Percentiles rank a stretch among this genome's conserved stretches.
Conservation (phyloP, 2,888 invertebrate species). For the Morpho helenor region DNA sequence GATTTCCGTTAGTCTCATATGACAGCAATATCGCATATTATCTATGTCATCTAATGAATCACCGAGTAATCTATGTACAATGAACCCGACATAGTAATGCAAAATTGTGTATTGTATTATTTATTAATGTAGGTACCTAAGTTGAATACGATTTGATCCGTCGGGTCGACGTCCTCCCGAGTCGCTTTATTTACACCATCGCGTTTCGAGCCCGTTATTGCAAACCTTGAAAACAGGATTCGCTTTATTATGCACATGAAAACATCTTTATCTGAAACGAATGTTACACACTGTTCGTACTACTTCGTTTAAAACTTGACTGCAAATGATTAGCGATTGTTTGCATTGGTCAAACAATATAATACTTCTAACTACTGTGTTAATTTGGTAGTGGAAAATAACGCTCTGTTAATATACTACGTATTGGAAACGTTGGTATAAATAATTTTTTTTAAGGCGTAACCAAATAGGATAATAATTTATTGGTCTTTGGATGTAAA, state of each 20-base stretch:
- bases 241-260: conserved; percentile 36
- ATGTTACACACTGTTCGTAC: conserved; percentile 27
- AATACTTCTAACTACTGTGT: conserved; percentile 1
- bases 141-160: conserved; percentile 66
- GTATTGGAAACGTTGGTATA: conserved; percentile 1
- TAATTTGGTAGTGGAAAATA: conserved; percentile 8
- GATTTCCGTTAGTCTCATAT: conserved; percentile 29
- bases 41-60: conserved; percentile 56
- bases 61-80: conserved; percentile 37
- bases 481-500: too few species aligned
- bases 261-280: conserved; percentile 25
- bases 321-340: conserved; percentile 6
- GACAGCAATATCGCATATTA: conserved; percentile 45
- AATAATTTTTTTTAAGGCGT: too few species aligned
- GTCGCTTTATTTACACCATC: conserved; percentile 68
- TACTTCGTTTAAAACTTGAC: background rate
- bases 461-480: too few species aligned
- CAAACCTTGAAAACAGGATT: conserved; percentile 69
- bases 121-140: conserved; percentile 33
- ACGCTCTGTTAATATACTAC: background rate
- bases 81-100: conserved; percentile 45
- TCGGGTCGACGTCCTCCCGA: conserved; percentile 70
- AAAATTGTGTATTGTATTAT: conserved; percentile 48
- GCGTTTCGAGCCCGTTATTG: conserved; percentile 63
- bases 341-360: conserved; percentile 8